Evolutionary conservation across 2,888 invertebrate genomes (phyloP), one percentile per base, ranked within the genome.

Genomic region (Steinernema scapterisci): DNA sequence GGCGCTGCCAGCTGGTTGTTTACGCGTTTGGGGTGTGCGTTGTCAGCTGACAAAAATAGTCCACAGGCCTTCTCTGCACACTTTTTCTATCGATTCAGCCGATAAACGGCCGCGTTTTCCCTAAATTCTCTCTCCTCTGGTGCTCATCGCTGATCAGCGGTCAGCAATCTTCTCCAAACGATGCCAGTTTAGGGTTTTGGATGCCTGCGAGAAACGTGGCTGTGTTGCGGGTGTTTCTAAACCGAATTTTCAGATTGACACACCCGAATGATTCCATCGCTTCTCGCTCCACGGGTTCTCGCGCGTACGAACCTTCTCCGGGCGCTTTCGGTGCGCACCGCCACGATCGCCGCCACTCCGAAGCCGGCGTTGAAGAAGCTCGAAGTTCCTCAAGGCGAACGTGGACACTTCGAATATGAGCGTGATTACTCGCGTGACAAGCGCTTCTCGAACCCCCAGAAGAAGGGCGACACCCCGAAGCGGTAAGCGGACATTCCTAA

Each of bases 361-460:
- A 63, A 63, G 63, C 63, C 27, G 31, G 1, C 63, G 27, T 19
- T 63, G 31, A 63, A 63, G 63, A 63, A 63, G 63, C 31, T 63
- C 63, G 63, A 63, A n/a, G n/a, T 63, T 25, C 63, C 63, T 7
- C 16, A 74, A 71, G 16, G n/a, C 63, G 77, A 79, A n/a, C 63
- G 71, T 44, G 85, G 85, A 56, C 82, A 79, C 76, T 82, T 84
- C 82, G 78, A 79, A 44, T 85, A 85, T 76, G 82, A 83, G 52
- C 79, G 85, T 27, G 84, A 85, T 72, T 77, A 81, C 27, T 85
- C 84, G 19, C 81, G 84, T 51, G 85, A 85, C 75, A 79, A 79
- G 75, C 78, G 81, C 54, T 83, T 80, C 79, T 63, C 81, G 71
- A 78, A 79, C 73, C 84, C 85, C 71, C 83, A 82, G 75, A 84